Conservation (phyloP, 2,888 invertebrate species). For the Anaspis maculata region DNA sequence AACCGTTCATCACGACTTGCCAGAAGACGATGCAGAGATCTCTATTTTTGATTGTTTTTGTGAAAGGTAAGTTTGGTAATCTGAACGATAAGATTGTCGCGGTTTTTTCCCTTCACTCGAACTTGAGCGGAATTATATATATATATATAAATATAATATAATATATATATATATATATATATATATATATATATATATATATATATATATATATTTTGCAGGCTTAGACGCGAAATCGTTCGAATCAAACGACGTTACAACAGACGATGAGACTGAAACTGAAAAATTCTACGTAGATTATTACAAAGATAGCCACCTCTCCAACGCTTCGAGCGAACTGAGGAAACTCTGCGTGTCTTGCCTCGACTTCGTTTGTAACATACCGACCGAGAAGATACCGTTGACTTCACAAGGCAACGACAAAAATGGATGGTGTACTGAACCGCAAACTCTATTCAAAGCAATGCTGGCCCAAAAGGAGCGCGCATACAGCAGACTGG, state of each 20-base stretch:
- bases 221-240: too few relatives aligned
- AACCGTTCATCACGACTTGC: constrained; percentile 36
- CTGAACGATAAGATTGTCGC: too few relatives aligned
- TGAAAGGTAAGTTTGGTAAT: constrained; percentile 36
- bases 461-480: constrained; percentile 35
- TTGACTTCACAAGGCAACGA: constrained; percentile 20
- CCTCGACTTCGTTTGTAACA: constrained; percentile 35
- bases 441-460: constrained; percentile 29
- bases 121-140: too few relatives aligned
- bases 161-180: too few relatives aligned
- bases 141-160: too few relatives aligned
- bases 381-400: constrained; percentile 30
- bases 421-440: constrained; percentile 37
- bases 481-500: constrained; percentile 31
- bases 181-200: too few relatives aligned
- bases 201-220: too few relatives aligned
- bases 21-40: constrained; percentile 43
- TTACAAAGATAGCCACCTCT: constrained; percentile 27
- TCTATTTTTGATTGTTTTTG: constrained; percentile 45
- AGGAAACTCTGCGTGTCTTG: too few relatives aligned
- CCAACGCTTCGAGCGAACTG: constrained; percentile 24
- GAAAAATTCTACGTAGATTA: constrained; percentile 36
- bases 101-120: too few relatives aligned
- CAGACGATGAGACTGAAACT: constrained; percentile 28
- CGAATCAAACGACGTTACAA: too few relatives aligned